Percentiles rank a stretch among this genome's conserved stretches.
Evolutionary conservation across 2,888 invertebrate genomes (phyloP).

Genomic region (Lysandra coridon): DNA sequence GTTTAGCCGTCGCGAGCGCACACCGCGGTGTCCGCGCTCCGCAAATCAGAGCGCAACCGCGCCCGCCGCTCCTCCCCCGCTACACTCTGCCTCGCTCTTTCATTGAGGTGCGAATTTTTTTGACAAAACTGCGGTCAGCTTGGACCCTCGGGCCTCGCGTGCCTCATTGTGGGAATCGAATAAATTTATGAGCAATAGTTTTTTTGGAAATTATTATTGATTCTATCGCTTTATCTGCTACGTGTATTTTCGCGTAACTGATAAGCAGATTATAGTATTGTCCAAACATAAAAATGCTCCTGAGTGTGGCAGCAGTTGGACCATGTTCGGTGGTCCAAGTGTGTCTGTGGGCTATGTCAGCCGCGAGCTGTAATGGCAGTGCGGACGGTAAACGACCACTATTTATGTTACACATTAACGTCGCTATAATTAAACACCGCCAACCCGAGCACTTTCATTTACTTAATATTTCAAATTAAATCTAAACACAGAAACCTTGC

Average conservation of each 20-base stretch:
- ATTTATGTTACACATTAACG: conserved; percentile 21
- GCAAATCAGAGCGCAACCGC: conserved; percentile 43
- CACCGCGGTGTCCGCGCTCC: conserved; percentile 29
- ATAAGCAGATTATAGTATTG: not conserved
- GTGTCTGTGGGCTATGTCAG: not conserved
- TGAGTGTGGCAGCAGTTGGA: not conserved
- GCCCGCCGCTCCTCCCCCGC: conserved; percentile 29
- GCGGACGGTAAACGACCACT: conserved; percentile 7
- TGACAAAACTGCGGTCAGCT: not conserved
- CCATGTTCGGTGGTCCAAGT: not conserved
- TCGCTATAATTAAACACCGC: conserved; percentile 15
- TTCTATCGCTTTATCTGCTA: not conserved
- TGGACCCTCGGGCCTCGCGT: not conserved
- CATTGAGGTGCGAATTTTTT: not conserved
- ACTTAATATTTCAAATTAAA: conserved; percentile 5
- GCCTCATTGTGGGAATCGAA: not conserved
- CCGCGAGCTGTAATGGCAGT: not conserved
- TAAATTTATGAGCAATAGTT: not conserved
- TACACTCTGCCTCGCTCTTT: conserved; percentile 1
- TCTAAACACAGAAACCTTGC: not conserved
- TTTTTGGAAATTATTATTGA: not conserved
- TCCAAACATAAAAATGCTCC: not conserved
- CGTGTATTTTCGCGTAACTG: not conserved
- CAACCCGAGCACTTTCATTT: conserved; percentile 18
- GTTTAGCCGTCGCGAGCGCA: not conserved